Evolutionary conservation across 2,888 invertebrate species (phyloP), one percentile per base, ranked within the genome.

Genomic region (Dromius quadrimaculatus): DNA sequence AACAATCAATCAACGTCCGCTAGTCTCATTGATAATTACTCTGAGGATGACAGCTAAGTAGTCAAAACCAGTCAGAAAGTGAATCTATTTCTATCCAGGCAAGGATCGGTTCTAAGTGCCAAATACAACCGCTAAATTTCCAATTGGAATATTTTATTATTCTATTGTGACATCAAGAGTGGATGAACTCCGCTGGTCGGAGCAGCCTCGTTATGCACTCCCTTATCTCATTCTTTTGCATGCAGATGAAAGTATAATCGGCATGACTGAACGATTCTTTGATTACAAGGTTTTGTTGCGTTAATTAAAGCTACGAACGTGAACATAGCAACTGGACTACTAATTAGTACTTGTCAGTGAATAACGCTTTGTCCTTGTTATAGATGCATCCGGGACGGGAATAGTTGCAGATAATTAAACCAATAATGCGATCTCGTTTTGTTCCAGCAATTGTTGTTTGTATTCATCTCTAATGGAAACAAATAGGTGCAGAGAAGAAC

Each of bases 281-380:
- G 68, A 68, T 68, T 68, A 68, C 59, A 59, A 68, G 68, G 68
- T 68, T 68, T 68, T 68, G 68, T 68, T 68, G 45, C 47, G 68
- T 68, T 68, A 68, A 68, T 68, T 68, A 68, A 59, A 68, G 59
- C 65, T 50, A 15, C 43, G 45, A 23, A 41, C 68, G 68, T 59
- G 54, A 50, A 45, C 66, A 43, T 43, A 28, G 47, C 47, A 22
- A 34, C 57, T 41, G 23, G 47, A 22, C 68, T 68, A 59, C 59
- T 59, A 68, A 68, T 68, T 68, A 68, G 68, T 57, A 68, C 43
- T 68, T 68, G 68, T 59, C 59, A 59, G 68, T 68, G 68, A 68
- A 59, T 68, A 68, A 68, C 68, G 59, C 41, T 34, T 57, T 66
- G 57, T 54, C 66, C 41, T 41, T 38, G 57, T 66, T 66, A 66